Evolutionary conservation across 2,113 vertebrate genomes (phyloP).

Genomic region (Xenus cinereus): DNA sequence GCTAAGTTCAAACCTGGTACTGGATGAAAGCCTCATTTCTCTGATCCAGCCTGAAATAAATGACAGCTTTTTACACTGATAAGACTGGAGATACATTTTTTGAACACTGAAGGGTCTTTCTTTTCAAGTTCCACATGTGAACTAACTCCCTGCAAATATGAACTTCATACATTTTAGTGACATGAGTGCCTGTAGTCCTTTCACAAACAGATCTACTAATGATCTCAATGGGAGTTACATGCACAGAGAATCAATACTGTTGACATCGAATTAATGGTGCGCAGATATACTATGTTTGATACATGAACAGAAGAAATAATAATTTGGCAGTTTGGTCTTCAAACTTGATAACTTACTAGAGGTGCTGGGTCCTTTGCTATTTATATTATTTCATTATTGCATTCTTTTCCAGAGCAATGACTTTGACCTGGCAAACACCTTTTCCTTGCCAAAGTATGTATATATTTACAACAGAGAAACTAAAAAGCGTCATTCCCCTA

Average conservation of each 20-base stretch:
- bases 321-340: not conserved
- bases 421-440: slow-evolving; percentile 45
- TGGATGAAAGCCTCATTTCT: not conserved
- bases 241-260: not conserved
- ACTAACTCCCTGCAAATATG: not conserved
- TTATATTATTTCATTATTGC: not conserved
- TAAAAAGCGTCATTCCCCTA: not conserved
- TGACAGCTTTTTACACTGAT: not conserved
- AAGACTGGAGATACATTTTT: not conserved
- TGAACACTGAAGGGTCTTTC: not conserved
- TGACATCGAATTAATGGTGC: not conserved
- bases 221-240: not conserved
- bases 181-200: not conserved
- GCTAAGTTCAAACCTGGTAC: not conserved
- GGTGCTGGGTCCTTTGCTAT: not conserved
- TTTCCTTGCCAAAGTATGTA: slow-evolving; percentile 29
- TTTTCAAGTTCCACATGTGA: not conserved
- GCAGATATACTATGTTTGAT: not conserved
- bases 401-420: slow-evolving; percentile 22
- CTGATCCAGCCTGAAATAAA: not conserved
- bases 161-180: not conserved
- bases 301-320: not conserved
- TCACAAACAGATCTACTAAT: not conserved
- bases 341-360: not conserved
- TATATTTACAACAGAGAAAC: slow-evolving; percentile 58